Evolutionary conservation across 2,113 vertebrate genomes (phyloP).

Genomic region (Mus pahari): DNA sequence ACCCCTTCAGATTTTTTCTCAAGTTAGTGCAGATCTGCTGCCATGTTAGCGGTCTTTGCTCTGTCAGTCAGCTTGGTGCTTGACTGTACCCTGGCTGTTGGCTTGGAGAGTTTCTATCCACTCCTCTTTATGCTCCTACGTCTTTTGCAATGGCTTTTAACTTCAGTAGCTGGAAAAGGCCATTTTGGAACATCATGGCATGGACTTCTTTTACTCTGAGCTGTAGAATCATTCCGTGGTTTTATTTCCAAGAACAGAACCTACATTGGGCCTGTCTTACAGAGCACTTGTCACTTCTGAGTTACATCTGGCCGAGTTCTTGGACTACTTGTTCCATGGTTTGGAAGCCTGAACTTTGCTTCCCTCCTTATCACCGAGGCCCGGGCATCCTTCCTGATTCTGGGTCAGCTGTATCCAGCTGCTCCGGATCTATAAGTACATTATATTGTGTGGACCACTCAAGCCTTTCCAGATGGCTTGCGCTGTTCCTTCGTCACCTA

Average conservation of each 20-base stretch:
- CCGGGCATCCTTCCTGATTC: conserved; percentile 75
- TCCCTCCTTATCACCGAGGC: conserved; percentile 73
- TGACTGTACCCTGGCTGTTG: conserved; percentile 91
- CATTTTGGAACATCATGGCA: conserved; percentile 97
- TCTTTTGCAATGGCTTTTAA: conserved; percentile 97
- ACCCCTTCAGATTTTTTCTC: conserved; percentile 85
- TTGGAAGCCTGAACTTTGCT: conserved; percentile 74
- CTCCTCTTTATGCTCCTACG: conserved; percentile 94
- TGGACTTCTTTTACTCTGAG: conserved; percentile 95
- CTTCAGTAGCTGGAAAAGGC: conserved; percentile 91
- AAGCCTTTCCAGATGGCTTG: conserved; percentile 63
- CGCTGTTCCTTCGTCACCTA: conserved; percentile 39
- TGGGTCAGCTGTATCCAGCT: conserved; percentile 72
- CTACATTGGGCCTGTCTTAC: conserved; percentile 93
- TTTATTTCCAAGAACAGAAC: conserved; percentile 97
- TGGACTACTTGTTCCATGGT: conserved; percentile 91
- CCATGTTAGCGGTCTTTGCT: conserved; percentile 93
- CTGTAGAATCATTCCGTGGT: conserved; percentile 92
- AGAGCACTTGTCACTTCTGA: conserved; percentile 90
- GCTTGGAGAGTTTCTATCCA: conserved; percentile 95
- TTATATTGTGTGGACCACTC: conserved; percentile 73
- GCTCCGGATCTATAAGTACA: conserved; percentile 49
- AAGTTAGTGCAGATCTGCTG: conserved; percentile 90
- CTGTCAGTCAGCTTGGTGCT: conserved; percentile 93
- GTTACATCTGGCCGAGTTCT: conserved; percentile 93